A percentile compares a stretch with the other conserved stretches of the same genome.
Evolutionary conservation across 2,113 vertebrate genomes (phyloP).

Genomic region (Poeciliopsis occidentalis): DNA sequence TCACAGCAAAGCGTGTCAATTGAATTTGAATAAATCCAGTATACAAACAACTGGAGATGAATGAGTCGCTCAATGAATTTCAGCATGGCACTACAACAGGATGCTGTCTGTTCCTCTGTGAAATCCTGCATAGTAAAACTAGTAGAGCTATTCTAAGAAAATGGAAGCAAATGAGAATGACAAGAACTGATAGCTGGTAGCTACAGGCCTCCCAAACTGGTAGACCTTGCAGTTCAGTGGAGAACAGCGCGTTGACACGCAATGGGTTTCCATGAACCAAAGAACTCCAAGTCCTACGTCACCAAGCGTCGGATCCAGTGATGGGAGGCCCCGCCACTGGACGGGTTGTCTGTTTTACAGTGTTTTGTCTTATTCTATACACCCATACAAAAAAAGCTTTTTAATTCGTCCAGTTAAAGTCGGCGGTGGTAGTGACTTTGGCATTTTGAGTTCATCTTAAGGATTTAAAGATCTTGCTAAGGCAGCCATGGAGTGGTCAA

Average conservation of each 20-base stretch:
- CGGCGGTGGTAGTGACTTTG: too few species aligned
- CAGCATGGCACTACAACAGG: not conserved
- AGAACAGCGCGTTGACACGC: not conserved
- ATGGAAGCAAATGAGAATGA: not conserved
- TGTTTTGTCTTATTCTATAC: too few species aligned
- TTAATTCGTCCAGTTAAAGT: too few species aligned
- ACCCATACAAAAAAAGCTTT: too few species aligned
- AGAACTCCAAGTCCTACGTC: not conserved
- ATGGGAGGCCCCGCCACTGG: not conserved
- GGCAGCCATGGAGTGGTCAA: too few species aligned
- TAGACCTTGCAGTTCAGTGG: not conserved
- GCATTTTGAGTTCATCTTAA: too few species aligned
- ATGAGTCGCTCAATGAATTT: not conserved
- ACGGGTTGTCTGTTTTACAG: not conserved
- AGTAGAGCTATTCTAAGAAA: not conserved
- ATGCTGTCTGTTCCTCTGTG: not conserved
- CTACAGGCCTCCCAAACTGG: not conserved
- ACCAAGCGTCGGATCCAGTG: not conserved
- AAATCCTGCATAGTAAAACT: not conserved
- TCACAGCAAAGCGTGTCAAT: too few species aligned
- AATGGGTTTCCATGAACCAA: not conserved
- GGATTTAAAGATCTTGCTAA: too few species aligned
- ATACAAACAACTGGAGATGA: not conserved
- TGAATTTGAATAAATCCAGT: too few species aligned
- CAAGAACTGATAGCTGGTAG: not conserved